A percentile compares a stretch with the other conserved stretches of the same genome.
phyloP scores from a whole-genome alignment of 2,113 vertebrate species.

The Elephantulus edwardii region DNA sequence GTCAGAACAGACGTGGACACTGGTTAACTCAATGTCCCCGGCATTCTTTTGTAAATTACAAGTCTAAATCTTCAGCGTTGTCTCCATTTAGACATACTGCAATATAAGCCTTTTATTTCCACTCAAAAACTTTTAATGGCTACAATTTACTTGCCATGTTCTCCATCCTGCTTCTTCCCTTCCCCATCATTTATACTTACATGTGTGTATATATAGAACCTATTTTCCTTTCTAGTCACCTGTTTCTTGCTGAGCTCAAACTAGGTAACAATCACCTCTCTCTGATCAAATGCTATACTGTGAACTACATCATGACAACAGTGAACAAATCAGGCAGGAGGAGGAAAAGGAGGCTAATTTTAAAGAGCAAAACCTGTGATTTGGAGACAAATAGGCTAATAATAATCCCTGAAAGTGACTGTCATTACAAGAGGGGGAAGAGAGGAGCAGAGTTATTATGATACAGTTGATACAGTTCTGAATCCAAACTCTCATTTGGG shows the following conservation, averaged over 20 bases:
- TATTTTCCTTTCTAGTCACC: slow-evolving; percentile 34
- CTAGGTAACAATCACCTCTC: slow-evolving; percentile 60
- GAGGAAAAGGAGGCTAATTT: slow-evolving; percentile 68
- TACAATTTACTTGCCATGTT: slow-evolving; percentile 71
- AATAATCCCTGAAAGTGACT: slow-evolving; percentile 64
- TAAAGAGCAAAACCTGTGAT: slow-evolving; percentile 70
- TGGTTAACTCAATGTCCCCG: neutral
- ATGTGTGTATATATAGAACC: slow-evolving; percentile 61
- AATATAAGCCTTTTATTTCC: slow-evolving; percentile 56
- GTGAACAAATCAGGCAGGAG: slow-evolving; percentile 44
- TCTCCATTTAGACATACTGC: slow-evolving; percentile 31
- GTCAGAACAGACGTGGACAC: neutral
- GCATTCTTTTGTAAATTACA: slow-evolving; percentile 23
- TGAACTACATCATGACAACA: slow-evolving; percentile 39
- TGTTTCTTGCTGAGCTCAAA: slow-evolving; percentile 60
- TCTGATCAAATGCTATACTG: slow-evolving; percentile 45
- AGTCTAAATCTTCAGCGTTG: neutral
- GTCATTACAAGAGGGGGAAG: slow-evolving; percentile 22
- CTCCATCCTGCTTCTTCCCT: slow-evolving; percentile 41
- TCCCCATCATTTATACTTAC: slow-evolving; percentile 52
- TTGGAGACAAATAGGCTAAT: slow-evolving; percentile 66
- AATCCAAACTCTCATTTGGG: slow-evolving; percentile 17
- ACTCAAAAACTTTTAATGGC: slow-evolving; percentile 61
- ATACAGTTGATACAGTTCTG: slow-evolving; percentile 9
- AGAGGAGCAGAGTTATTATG: neutral